Conservation (phyloP, 2,113 vertebrate species). For the Bagarius yarrelli region DNA sequence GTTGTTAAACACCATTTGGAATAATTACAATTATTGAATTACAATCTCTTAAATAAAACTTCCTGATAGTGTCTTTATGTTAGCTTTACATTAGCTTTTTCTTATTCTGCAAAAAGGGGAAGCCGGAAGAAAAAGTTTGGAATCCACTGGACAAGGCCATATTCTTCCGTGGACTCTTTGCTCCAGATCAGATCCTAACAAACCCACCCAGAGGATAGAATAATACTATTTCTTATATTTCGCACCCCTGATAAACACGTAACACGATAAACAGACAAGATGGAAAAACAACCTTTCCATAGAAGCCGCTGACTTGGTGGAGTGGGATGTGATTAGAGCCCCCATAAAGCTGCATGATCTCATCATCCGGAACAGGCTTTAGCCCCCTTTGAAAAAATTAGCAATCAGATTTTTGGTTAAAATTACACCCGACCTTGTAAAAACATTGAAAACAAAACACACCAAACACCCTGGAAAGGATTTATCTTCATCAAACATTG, state of each 20-base stretch:
- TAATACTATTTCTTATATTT: too few species aligned
- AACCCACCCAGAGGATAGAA: too few species aligned
- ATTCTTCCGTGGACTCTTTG: too few species aligned
- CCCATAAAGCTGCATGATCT: constrained; percentile 72
- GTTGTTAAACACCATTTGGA: too few species aligned
- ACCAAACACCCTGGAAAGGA: not conserved
- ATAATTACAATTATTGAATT: too few species aligned
- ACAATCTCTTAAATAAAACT: too few species aligned
- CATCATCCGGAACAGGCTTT: constrained; percentile 76
- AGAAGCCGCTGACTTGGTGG: constrained; percentile 81
- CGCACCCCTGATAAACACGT: not conserved
- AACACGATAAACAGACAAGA: not conserved
- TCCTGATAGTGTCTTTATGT: too few species aligned
- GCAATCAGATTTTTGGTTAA: constrained; percentile 12
- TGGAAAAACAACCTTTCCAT: constrained; percentile 75
- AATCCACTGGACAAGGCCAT: too few species aligned
- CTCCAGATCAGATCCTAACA: too few species aligned
- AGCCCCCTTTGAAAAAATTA: constrained; percentile 68
- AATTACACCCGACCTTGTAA: not conserved
- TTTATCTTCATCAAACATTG: not conserved
- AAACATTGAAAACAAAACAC: not conserved
- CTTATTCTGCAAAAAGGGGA: too few species aligned
- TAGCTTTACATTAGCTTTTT: too few species aligned
- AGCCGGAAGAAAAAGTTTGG: too few species aligned
- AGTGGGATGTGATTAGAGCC: constrained; percentile 79